These are phyloP conservation scores for Sternotherus odoratus DNA, from an alignment of 2,797 vertebrate genomes.

Conservation along the genomic window DNA sequence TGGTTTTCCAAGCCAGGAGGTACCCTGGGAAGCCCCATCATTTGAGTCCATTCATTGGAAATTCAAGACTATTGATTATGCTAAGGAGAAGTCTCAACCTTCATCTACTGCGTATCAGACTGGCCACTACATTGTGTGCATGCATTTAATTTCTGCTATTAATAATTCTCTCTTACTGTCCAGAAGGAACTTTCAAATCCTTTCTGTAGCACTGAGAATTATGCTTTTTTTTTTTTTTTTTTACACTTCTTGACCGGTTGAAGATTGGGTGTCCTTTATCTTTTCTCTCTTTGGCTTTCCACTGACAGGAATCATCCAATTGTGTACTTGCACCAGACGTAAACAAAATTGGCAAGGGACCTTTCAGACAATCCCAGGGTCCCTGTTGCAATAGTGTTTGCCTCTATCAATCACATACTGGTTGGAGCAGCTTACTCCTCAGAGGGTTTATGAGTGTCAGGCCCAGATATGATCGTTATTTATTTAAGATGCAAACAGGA, in stretches of 20 bases:
- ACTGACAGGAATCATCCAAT: too few relatives aligned
- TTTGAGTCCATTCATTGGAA: not conserved
- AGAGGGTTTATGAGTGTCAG: not conserved
- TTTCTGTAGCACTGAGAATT: not conserved
- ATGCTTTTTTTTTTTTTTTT: not conserved
- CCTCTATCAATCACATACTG: not conserved
- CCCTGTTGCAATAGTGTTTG: not conserved
- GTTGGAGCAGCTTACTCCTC: not conserved
- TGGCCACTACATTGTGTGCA: not conserved
- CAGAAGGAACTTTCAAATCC: not conserved
- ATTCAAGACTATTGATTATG: not conserved
- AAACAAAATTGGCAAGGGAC: not conserved
- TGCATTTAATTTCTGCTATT: not conserved
- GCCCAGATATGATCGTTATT: not conserved
- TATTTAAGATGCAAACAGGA: not conserved
- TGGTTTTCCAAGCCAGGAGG: not conserved
- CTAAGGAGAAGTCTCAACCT: not conserved
- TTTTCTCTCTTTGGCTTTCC: too few relatives aligned
- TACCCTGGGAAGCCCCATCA: not conserved
- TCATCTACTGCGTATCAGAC: not conserved
- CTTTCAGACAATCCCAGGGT: not conserved
- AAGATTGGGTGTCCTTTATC: not conserved
- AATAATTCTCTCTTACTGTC: not conserved
- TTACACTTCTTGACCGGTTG: too few relatives aligned
- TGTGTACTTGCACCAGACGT: not conserved